Percentiles rank a stretch among this genome's conserved stretches.
Evolutionary conservation across 2,888 invertebrate species (phyloP).

Genomic region (Syrphus vitripennis): DNA sequence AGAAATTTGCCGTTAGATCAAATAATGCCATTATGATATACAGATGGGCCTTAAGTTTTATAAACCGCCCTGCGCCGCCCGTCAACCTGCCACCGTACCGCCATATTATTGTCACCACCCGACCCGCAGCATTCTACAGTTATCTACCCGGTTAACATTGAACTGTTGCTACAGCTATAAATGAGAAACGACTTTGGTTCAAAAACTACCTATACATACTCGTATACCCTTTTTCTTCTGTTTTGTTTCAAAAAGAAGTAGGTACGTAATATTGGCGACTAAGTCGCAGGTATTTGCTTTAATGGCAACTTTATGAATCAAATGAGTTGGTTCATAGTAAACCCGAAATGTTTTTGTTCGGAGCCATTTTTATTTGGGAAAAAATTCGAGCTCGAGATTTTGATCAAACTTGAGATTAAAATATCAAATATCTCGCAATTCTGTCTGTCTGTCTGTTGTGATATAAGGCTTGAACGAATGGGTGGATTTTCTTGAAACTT

Average conservation of each 20-base stretch:
- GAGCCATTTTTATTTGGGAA: too few species aligned
- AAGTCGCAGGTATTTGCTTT: background rate
- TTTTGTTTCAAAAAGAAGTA: background rate
- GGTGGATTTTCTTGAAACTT: too few species aligned
- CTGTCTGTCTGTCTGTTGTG: too few species aligned
- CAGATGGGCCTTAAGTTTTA: slow-evolving; percentile 42
- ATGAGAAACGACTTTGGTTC: slow-evolving; percentile 17
- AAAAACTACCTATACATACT: background rate
- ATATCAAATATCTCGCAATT: too few species aligned
- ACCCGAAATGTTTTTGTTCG: too few species aligned
- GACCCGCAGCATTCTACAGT: background rate
- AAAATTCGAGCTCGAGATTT: too few species aligned
- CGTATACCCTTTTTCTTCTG: background rate
- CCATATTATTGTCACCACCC: background rate
- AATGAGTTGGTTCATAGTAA: too few species aligned
- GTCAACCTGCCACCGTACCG: background rate
- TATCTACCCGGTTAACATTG: slow-evolving; percentile 15
- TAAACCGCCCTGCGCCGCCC: background rate
- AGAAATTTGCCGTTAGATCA: slow-evolving; percentile 67
- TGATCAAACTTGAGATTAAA: too few species aligned
- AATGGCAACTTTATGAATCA: too few species aligned
- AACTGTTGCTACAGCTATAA: slow-evolving; percentile 24
- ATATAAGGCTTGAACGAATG: too few species aligned
- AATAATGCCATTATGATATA: slow-evolving; percentile 61
- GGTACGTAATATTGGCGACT: too few species aligned